Evolutionary conservation across 2,113 vertebrate species (phyloP).

Genomic region (Carassius gibelio): DNA sequence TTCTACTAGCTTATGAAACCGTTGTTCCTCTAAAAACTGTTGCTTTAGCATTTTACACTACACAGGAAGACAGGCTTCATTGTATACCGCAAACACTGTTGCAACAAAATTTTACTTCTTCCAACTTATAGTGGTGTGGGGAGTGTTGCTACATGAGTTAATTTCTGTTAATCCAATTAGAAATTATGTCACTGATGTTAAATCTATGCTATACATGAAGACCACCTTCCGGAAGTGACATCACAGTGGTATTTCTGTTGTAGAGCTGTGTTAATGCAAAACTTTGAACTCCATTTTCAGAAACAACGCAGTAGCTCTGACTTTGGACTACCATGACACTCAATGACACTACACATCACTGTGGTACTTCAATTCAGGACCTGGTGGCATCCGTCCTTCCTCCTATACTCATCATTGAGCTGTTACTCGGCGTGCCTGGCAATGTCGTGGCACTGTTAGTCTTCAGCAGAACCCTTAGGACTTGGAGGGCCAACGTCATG

Average conservation of each 20-base stretch:
- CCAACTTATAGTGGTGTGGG: neutral
- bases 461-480: slow-evolving; percentile 72
- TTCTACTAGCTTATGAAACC: neutral
- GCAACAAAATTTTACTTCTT: neutral
- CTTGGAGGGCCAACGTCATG: slow-evolving; percentile 70
- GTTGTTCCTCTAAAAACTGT: neutral
- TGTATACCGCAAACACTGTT: neutral
- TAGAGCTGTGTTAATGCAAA: neutral
- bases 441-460: slow-evolving; percentile 73
- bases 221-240: neutral
- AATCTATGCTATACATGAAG: neutral
- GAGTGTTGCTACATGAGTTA: neutral
- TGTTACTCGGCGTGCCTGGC: slow-evolving; percentile 73
- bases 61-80: neutral
- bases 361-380: neutral
- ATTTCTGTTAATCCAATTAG: neutral
- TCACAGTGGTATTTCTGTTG: neutral
- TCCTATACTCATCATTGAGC: slow-evolving; percentile 68
- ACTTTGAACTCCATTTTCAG: neutral
- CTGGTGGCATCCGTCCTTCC: slow-evolving; percentile 66
- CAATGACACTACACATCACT: neutral
- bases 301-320: neutral
- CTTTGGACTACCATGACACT: slow-evolving; percentile 28
- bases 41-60: slow-evolving; percentile 4
- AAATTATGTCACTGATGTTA: no score